Base-by-base conservation (phyloP, 2,888 invertebrate species). In the Cephus pulcher region DNA sequence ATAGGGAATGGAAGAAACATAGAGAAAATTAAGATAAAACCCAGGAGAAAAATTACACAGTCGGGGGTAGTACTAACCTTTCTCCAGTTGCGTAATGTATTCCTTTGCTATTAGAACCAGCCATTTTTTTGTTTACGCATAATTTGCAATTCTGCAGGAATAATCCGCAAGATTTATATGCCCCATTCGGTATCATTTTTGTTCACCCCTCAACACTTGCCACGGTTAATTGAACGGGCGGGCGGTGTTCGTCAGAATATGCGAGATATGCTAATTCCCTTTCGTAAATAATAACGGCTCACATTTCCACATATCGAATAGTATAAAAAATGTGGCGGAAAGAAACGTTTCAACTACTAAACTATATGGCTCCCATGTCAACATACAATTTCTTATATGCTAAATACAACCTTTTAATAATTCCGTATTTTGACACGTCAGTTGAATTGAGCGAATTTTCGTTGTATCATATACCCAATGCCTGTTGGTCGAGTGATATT, bases 131-230 rank as follows among this genome's bases (percentile, higher is more conserved):
- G 32, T 78, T 75, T 78, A 75, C 75, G 69, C 32, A 74, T 74
- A 80, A 76, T 80, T 78, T 78, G 30, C 76, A 56, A 56, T 56
- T 56, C 23, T 12, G 73, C 73, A 68, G 76, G 30, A 78, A 78
- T 76, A 76, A 78, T 40, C 37, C 73, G 73, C 71, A 35, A 71
- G 73, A 70, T 37, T 78, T 78, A 56, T 70, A 71, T 75, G 71
- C 56, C 23, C 23, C 9, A 23, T 56, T 9, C 56, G 23, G 23
- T 23, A 56, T 56, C 56, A 56, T 23, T 56, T 71, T 9, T 71
- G 9, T 11, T 23, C 32, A 34, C 33, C 15, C 12, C 71, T 34
- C 71, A 9, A 6, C 71, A 33, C 34, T 33, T 71, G 33, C 71
- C 12, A 23, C 32, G 71, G 32, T 71, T 71, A 71, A 71, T 32